phyloP scores from a whole-genome alignment of 23 tunicate genomes.

The Ciona savignyi region DNA sequence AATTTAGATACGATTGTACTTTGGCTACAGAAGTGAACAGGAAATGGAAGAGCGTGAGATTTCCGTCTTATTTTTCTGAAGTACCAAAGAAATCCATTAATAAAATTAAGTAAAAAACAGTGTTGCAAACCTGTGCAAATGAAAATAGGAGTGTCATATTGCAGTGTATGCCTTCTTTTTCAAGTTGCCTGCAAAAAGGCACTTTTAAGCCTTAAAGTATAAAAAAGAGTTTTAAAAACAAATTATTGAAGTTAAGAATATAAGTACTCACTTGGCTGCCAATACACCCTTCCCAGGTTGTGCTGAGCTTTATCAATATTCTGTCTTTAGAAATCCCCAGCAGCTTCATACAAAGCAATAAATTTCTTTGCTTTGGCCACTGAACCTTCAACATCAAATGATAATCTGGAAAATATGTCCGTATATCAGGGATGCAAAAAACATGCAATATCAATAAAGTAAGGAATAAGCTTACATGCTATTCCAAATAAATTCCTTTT shows the following conservation, averaged over 20 bases:
- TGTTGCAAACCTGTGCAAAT: slow-evolving; percentile 95
- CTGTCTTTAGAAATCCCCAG: slow-evolving; percentile 76
- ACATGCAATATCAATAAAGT: too few relatives aligned
- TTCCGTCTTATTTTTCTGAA: too few relatives aligned
- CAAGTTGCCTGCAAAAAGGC: slow-evolving; percentile 38
- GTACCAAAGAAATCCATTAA: too few relatives aligned
- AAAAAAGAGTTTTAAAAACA: too few relatives aligned
- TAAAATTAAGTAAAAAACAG: too few relatives aligned
- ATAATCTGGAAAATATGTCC: slow-evolving; percentile 42
- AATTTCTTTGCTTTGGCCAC: slow-evolving; percentile 74
- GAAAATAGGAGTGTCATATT: slow-evolving; percentile 96
- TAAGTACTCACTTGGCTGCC: slow-evolving; percentile 64
- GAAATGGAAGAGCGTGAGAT: too few relatives aligned
- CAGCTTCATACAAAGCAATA: slow-evolving; percentile 66
- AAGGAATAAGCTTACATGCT: too few relatives aligned
- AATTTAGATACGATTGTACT: too few relatives aligned
- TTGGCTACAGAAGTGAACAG: too few relatives aligned
- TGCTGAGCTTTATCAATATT: slow-evolving; percentile 83
- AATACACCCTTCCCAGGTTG: slow-evolving; percentile 99
- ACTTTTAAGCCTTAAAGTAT: background rate
- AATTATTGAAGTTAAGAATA: background rate
- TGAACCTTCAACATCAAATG: slow-evolving; percentile 85
- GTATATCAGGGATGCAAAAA: too few relatives aligned
- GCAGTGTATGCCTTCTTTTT: slow-evolving; percentile 96
- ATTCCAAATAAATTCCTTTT: too few relatives aligned